Conservation (phyloP, 2,113 vertebrate genomes). For the Mesitornis unicolor region DNA sequence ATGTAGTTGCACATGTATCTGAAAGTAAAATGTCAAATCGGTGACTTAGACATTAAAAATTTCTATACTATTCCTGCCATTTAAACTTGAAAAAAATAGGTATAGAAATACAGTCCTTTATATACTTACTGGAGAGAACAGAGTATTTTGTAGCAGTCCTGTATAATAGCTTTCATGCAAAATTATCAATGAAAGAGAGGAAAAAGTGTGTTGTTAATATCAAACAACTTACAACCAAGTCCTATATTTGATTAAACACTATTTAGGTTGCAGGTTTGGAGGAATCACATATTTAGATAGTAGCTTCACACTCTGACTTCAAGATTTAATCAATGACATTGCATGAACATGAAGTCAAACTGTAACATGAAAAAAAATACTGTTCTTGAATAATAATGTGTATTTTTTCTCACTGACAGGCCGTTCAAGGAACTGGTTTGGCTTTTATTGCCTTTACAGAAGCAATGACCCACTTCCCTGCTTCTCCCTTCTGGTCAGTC, state of each 20-base stretch:
- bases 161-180: background rate
- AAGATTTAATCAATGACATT: background rate
- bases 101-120: background rate
- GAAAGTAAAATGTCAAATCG: background rate
- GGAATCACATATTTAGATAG: background rate
- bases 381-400: background rate
- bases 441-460: slow-evolving; percentile 98
- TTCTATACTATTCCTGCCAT: background rate
- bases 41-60: background rate
- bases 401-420: slow-evolving; percentile 68
- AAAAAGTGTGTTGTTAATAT: background rate
- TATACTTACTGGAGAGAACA: background rate
- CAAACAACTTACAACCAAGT: background rate
- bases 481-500: slow-evolving; percentile 97
- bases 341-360: background rate
- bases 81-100: background rate
- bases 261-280: background rate
- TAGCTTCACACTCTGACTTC: background rate
- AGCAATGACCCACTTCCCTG: slow-evolving; percentile 97
- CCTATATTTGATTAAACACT: background rate
- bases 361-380: background rate
- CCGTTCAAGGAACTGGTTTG: slow-evolving; percentile 93
- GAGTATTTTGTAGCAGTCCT: background rate
- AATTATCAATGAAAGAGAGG: background rate
- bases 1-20: background rate